Percentiles rank a stretch among this genome's conserved stretches.
Evolutionary conservation across 2,113 vertebrate species (phyloP).

Genomic region (Charadrius vociferus): DNA sequence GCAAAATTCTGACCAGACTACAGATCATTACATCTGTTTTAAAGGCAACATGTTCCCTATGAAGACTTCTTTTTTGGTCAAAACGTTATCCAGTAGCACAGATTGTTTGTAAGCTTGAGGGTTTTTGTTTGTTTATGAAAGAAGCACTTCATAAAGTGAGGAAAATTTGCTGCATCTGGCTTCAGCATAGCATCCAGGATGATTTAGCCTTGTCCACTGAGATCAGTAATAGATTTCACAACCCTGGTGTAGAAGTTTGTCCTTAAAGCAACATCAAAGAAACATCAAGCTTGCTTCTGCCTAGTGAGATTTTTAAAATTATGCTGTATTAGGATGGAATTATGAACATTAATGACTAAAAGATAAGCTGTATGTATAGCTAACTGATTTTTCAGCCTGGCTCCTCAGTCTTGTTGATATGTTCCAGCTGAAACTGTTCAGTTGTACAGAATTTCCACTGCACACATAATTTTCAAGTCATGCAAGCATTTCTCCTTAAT

Average conservation of each 20-base stretch:
- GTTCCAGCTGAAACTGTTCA: not conserved
- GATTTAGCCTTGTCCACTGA: not conserved
- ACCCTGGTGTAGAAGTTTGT: not conserved
- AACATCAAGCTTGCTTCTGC: not conserved
- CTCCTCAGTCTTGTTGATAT: not conserved
- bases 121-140: not conserved
- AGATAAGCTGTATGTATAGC: not conserved
- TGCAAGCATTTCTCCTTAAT: not conserved
- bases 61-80: not conserved
- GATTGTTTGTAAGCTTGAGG: not conserved
- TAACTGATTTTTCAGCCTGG: not conserved
- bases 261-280: not conserved
- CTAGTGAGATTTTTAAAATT: not conserved
- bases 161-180: not conserved
- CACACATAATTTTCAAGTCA: not conserved
- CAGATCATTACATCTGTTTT: not conserved
- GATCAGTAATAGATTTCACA: not conserved
- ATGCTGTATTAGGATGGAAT: not conserved
- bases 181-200: not conserved
- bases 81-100: not conserved
- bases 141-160: not conserved
- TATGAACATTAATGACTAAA: not conserved
- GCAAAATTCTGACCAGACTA: not conserved
- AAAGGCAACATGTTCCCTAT: not conserved
- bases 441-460: not conserved